Percentiles rank a stretch among this genome's conserved stretches.
phyloP scores from a whole-genome alignment of 37 sponge, comb jelly and placozoan species.

The Spongilla lacustris region DNA sequence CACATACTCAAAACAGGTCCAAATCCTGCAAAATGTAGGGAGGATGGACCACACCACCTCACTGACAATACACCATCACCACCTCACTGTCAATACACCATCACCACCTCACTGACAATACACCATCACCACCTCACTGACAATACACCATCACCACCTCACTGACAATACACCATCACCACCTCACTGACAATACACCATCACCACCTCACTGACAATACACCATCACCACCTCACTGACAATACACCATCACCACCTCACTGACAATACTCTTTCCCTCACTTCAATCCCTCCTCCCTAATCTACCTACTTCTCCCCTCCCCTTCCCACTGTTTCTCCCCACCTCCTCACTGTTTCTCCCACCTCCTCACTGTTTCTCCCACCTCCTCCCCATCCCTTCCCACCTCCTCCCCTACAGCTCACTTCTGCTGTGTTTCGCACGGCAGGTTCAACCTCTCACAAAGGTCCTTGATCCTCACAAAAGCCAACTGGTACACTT shows the following conservation, averaged over 20 bases:
- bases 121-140: no score
- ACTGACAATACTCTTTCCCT: neutral
- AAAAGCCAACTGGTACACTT: slow-evolving; percentile 77
- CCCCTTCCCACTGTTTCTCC: neutral
- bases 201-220: no score
- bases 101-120: no score
- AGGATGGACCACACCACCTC: no score
- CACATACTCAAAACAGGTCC: slow-evolving; percentile 85
- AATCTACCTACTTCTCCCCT: no score
- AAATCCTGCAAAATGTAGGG: slow-evolving; percentile 43
- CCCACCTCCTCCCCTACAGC: neutral
- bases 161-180: no score
- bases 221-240: no score
- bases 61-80: no score
- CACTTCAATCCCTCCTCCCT: neutral
- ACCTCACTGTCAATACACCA: no score
- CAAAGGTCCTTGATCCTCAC: slow-evolving; percentile 84
- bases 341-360: neutral
- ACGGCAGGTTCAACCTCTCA: slow-evolving; percentile 58
- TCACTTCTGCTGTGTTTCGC: slow-evolving; percentile 71
- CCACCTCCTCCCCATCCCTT: neutral
- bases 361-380: neutral
- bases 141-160: no score
- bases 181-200: no score
- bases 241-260: neutral